Conservation (phyloP, 2,113 vertebrate genomes). For the Ptilorrhoa leucosticta region DNA sequence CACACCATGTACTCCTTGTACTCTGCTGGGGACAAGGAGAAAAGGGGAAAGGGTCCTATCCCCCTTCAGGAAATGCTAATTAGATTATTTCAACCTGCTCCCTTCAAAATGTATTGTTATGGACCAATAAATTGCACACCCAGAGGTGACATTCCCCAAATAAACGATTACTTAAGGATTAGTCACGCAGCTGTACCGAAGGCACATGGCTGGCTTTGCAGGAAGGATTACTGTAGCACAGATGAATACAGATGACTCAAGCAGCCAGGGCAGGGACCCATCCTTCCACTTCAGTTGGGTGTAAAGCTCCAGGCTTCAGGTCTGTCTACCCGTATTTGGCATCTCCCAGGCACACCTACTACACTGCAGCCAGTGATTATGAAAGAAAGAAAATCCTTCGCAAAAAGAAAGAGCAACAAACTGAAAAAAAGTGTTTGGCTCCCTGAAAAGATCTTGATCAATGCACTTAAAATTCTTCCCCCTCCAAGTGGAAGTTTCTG, state of each 20-base stretch:
- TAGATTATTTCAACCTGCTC: not conserved
- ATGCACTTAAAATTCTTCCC: not conserved
- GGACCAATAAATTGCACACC: constrained; percentile 13
- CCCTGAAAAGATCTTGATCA: not conserved
- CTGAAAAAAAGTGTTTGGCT: not conserved
- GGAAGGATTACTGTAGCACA: not conserved
- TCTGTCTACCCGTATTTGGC: not conserved
- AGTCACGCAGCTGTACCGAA: not conserved
- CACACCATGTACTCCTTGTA: not conserved
- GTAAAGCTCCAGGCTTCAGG: not conserved
- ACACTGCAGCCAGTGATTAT: not conserved
- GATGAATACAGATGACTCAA: constrained; percentile 26
- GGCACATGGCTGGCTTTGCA: constrained; percentile 15
- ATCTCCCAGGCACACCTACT: not conserved
- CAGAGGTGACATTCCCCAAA: constrained; percentile 46
- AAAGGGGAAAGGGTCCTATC: not conserved
- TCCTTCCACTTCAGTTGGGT: not conserved
- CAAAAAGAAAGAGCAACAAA: not conserved
- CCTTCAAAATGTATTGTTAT: not conserved
- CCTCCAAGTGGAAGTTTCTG: not conserved
- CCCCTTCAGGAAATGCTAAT: not conserved
- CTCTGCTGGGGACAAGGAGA: not conserved
- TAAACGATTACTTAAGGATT: constrained; percentile 54
- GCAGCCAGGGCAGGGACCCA: not conserved
- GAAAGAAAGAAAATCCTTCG: not conserved